Evolutionary conservation across 2,797 vertebrate species (phyloP).

Genomic region (Falco cherrug): DNA sequence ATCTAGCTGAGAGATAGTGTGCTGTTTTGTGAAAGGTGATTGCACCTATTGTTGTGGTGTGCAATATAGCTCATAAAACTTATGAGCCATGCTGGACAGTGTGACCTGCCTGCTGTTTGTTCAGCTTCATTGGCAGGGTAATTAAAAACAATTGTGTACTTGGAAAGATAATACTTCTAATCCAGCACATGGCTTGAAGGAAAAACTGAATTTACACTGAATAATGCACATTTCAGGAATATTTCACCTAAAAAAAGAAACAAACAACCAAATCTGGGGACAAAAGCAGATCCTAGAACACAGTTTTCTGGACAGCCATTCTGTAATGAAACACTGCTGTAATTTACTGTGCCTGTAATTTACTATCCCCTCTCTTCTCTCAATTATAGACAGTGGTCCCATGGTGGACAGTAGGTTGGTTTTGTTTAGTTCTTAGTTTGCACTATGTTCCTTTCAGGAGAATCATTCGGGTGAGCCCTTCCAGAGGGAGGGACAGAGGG

Average conservation of each 20-base stretch:
- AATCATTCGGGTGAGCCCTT: background rate
- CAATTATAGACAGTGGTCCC: fast-evolving
- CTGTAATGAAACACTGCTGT: background rate
- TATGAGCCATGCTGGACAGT: conserved; percentile 56
- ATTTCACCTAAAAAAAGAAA: background rate
- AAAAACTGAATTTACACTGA: background rate
- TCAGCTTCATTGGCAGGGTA: conserved; percentile 65
- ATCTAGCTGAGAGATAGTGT: background rate
- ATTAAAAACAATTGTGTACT: conserved; percentile 70
- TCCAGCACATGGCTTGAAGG: background rate
- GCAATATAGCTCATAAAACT: conserved; percentile 66
- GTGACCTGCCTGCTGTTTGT: conserved; percentile 56
- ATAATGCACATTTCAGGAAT: background rate
- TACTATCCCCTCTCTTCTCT: background rate
- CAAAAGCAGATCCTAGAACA: background rate
- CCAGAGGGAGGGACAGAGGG: background rate
- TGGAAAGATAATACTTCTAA: conserved; percentile 15
- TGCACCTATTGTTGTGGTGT: background rate
- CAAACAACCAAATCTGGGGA: background rate
- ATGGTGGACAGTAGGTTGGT: background rate
- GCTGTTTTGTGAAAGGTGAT: conserved; percentile 7
- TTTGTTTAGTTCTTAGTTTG: background rate
- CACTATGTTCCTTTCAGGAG: background rate
- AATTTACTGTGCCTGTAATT: background rate
- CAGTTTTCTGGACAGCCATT: background rate